phyloP scores from a whole-genome alignment of 2,888 invertebrate species.

The Caenorhabditis afra region DNA sequence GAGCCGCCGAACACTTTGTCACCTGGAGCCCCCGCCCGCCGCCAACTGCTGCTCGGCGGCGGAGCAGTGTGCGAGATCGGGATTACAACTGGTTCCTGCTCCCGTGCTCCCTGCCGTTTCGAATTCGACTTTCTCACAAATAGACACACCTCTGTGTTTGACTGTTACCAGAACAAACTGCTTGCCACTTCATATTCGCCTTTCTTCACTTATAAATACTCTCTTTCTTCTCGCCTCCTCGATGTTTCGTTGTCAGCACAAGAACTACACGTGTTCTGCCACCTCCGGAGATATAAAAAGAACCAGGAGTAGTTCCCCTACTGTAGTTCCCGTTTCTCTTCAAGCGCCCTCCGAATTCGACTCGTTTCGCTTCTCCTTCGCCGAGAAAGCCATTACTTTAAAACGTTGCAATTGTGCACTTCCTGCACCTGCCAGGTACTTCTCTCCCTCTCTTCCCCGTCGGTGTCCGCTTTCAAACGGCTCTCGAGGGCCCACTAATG shows the following conservation, averaged over 20 bases:
- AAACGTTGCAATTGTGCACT: background rate
- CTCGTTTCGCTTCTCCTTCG: background rate
- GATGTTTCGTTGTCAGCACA: too few relatives aligned
- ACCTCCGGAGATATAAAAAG: too few relatives aligned
- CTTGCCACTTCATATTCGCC: constrained; percentile 7
- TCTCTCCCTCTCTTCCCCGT: background rate
- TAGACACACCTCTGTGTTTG: constrained; percentile 10
- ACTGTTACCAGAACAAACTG: background rate
- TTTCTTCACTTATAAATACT: too few relatives aligned
- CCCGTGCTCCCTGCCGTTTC: background rate
- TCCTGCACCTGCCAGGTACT: constrained; percentile 9
- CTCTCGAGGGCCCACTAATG: constrained; percentile 9
- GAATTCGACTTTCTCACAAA: constrained; percentile 33
- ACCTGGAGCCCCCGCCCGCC: constrained; percentile 31
- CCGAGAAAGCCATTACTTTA: constrained; percentile 25
- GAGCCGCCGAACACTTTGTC: constrained; percentile 48
- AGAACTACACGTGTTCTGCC: too few relatives aligned
- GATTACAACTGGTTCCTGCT: constrained; percentile 37
- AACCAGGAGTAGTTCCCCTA: too few relatives aligned
- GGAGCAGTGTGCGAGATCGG: constrained; percentile 9
- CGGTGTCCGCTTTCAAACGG: constrained; percentile 35
- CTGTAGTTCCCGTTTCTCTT: too few relatives aligned
- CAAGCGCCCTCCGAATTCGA: too few relatives aligned
- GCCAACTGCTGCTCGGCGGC: constrained; percentile 35
- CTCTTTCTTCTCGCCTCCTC: too few relatives aligned